A percentile compares a stretch with the other conserved stretches of the same genome.
phyloP scores from a whole-genome alignment of 30 jellyfish, hydroid and myxozoan species.

The Hydra vulgaris region DNA sequence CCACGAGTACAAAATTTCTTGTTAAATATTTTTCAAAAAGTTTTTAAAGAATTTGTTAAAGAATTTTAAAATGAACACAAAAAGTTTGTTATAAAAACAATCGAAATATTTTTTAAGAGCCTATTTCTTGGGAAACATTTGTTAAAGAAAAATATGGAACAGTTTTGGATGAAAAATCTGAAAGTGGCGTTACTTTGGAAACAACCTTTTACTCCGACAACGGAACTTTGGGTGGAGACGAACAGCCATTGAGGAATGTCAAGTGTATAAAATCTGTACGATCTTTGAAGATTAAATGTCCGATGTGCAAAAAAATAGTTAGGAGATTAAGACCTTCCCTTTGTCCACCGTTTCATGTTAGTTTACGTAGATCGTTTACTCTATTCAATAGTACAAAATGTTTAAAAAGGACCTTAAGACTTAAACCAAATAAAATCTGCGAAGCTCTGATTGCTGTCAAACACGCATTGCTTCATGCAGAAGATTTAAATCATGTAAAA shows the following conservation, averaged over 20 bases:
- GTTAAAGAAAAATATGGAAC: background rate
- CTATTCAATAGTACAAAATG: background rate
- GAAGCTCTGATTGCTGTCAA: background rate
- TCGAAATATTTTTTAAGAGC: background rate
- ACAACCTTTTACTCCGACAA: no score
- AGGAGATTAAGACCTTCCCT: background rate
- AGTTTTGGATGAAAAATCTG: background rate
- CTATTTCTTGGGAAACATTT: background rate
- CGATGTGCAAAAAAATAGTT: background rate
- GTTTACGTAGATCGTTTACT: background rate
- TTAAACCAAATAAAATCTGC: background rate
- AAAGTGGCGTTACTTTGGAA: no score
- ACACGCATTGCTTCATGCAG: background rate
- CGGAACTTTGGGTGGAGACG: no score
- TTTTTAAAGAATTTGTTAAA: no score
- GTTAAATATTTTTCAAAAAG: no score
- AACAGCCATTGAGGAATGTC: no score
- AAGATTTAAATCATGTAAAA: background rate
- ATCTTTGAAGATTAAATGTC: no score
- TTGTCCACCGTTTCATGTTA: background rate
- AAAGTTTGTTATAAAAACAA: no score
- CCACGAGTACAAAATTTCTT: no score
- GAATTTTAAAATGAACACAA: no score
- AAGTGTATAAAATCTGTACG: no score
- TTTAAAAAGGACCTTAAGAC: background rate